Evolutionary conservation across 1,140 invertebrate genomes (phyloP), one percentile per base, ranked within the genome.

Genomic region (Druon quercuslanigerum): DNA sequence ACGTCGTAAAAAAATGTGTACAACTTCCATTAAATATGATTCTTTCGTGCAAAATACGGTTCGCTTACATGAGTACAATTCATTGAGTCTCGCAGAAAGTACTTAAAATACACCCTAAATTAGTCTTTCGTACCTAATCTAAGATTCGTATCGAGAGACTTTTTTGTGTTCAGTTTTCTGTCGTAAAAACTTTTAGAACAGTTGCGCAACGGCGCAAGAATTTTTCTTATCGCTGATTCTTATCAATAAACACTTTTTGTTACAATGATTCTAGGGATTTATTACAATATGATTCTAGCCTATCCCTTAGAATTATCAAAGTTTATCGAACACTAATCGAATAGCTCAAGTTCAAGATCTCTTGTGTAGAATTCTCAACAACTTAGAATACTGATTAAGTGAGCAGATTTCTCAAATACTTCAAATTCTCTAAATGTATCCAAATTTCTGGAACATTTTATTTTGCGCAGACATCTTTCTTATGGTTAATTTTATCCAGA

Each of bases 41-140:
- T 81, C 76, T 76, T 79, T 77, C 76, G 73, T 54, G 52, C 83
- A 82, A 83, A 77, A 84, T 85, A 85, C 77, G 74, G 71, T 82
- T 85, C 80, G 81, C 80, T 87, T 87, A 85, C 80, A 40, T 81
- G 80, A 83, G 74, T 57, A 57, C 20, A 57, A 20, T 66, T 84
- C 75, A 66, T 76, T 77, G 74, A 72, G 71, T 84, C 77, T 84
- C 60, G 75, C 82, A 87, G 75, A 82, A 87, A 85, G 86, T 90
- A 89, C 85, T 83, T 89, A 88, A 90, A 90, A 89, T 90, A 90
- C 84, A 88, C 74, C 82, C 86, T 88, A 89, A 84, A 78, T 87
- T 89, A 89, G 54, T 82, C 79, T 85, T 86, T 87, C 75, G 79
- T 84, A n/a, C 76, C 72, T 86, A 86, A 78, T 81, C 82, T 87